Percentiles rank a stretch among this genome's conserved stretches.
These are phyloP conservation scores for Campylomormyrus numenius DNA, from an alignment of 2,113 vertebrate species.

Conservation along the genomic window DNA sequence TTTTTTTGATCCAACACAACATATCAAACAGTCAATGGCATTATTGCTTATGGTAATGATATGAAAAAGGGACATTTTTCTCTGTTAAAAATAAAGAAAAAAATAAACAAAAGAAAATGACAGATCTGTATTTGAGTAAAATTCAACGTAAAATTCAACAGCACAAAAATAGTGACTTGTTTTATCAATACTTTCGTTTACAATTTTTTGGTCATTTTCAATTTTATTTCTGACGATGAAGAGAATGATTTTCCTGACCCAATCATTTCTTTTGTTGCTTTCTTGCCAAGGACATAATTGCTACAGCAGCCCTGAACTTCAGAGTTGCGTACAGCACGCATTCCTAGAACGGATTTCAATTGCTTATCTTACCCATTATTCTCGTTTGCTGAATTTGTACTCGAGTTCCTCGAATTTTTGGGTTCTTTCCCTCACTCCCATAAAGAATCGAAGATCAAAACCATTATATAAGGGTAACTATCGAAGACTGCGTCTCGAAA, in stretches of 20 bases:
- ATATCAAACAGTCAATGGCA: neutral
- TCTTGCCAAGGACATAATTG: neutral
- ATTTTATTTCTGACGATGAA: neutral
- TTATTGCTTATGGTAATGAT: neutral
- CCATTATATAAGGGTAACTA: neutral
- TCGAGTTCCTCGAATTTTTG: neutral
- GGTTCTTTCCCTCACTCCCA: neutral
- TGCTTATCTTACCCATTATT: neutral
- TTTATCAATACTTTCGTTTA: neutral
- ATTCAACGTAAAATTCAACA: neutral
- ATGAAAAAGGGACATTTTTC: neutral
- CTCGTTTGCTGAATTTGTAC: neutral
- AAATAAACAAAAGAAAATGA: neutral
- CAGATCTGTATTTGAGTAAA: neutral
- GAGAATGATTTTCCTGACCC: neutral
- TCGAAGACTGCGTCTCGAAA: neutral
- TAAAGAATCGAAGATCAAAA: neutral
- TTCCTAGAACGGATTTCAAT: neutral
- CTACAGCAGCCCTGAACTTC: neutral
- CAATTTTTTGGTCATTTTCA: neutral
- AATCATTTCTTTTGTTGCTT: neutral
- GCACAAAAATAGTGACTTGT: neutral
- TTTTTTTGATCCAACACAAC: neutral
- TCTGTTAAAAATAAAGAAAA: neutral
- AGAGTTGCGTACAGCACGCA: neutral